Conservation (phyloP, 92 coral and sea anemone genomes). For the Plumapathes pennacea region DNA sequence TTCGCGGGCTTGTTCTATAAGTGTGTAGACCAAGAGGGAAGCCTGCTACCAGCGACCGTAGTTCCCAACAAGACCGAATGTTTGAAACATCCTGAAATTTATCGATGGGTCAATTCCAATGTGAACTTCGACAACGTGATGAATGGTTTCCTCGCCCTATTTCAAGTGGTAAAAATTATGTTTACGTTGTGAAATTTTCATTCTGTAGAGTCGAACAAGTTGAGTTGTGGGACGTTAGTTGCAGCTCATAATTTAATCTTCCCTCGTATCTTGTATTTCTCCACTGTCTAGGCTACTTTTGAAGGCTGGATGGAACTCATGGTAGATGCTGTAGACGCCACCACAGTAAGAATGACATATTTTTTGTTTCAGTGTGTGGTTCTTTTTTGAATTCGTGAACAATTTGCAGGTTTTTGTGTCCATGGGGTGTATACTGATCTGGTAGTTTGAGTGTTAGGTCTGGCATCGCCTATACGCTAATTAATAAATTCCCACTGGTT, state of each 20-base stretch:
- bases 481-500: too few species aligned
- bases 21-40: slow-evolving; percentile 65
- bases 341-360: too few species aligned
- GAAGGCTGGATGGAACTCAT: slow-evolving; percentile 99
- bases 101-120: slow-evolving; percentile 90
- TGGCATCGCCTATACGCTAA: too few species aligned
- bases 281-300: slow-evolving; percentile 80
- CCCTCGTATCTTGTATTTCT: not conserved
- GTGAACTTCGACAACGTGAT: slow-evolving; percentile 93
- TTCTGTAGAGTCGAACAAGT: too few species aligned
- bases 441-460: too few species aligned
- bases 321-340: slow-evolving; percentile 87
- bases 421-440: too few species aligned
- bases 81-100: slow-evolving; percentile 49
- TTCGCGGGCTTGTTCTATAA: slow-evolving; percentile 94
- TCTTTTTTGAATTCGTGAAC: too few species aligned
- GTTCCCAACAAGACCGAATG: slow-evolving; percentile 83
- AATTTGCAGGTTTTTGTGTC: too few species aligned
- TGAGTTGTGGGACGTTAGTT: too few species aligned
- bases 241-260: not conserved
- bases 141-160: slow-evolving; percentile 83
- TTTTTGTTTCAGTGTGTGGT: too few species aligned
- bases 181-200: not conserved
- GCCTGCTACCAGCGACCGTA: slow-evolving; percentile 46
- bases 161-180: slow-evolving; percentile 77